Conservation (phyloP, 2,113 vertebrate genomes). For the Ceratotherium simum region DNA sequence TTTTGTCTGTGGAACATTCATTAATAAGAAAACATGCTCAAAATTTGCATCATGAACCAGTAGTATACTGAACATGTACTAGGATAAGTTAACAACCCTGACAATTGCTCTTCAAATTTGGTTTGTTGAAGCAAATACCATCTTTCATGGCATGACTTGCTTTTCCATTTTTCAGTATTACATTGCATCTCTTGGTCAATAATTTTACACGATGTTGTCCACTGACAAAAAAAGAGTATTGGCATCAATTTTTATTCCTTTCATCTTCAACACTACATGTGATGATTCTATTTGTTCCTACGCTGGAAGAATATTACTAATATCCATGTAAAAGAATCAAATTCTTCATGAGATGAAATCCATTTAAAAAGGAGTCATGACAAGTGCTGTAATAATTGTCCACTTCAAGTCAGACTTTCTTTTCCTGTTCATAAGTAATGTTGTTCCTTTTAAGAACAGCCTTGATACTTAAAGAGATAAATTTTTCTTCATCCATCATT, state of each 20-base stretch:
- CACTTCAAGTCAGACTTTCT: not conserved
- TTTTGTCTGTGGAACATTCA: not conserved
- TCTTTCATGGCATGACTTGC: not conserved
- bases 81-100: not conserved
- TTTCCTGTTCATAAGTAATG: not conserved
- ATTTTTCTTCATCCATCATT: not conserved
- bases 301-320: not conserved
- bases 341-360: constrained; percentile 24
- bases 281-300: not conserved
- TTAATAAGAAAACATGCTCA: not conserved
- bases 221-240: not conserved
- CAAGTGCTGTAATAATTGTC: not conserved
- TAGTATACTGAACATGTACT: not conserved
- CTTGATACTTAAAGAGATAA: constrained; percentile 8
- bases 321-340: not conserved
- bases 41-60: not conserved
- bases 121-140: not conserved
- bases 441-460: not conserved
- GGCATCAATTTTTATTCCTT: constrained; percentile 34
- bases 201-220: not conserved
- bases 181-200: not conserved
- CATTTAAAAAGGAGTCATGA: constrained; percentile 21
- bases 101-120: not conserved
- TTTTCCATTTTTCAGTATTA: not conserved
- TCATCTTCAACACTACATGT: not conserved